phyloP scores from a whole-genome alignment of 2,888 invertebrate species.

The Omphaloscelis lunosa region DNA sequence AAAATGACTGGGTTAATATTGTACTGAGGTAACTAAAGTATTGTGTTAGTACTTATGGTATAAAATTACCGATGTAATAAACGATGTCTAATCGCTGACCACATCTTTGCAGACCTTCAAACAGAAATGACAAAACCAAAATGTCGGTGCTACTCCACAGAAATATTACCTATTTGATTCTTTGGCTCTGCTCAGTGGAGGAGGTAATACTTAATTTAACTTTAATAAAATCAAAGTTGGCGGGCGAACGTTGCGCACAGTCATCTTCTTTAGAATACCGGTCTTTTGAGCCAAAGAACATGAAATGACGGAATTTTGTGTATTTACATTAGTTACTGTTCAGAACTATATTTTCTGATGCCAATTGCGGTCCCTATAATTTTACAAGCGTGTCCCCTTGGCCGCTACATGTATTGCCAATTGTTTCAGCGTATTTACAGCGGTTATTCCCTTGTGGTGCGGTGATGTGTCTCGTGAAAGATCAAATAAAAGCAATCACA shows the following conservation, averaged over 20 bases:
- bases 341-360: slow-evolving; percentile 54
- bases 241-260: neutral
- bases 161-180: slow-evolving; percentile 20
- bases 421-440: slow-evolving; percentile 81
- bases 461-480: slow-evolving; percentile 37
- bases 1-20: slow-evolving; percentile 37
- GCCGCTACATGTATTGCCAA: slow-evolving; percentile 77
- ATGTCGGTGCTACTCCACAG: slow-evolving; percentile 45
- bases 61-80: slow-evolving; percentile 60
- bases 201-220: neutral
- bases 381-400: slow-evolving; percentile 71
- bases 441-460: slow-evolving; percentile 60
- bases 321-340: slow-evolving; percentile 69
- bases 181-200: slow-evolving; percentile 36
- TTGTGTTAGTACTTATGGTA: slow-evolving; percentile 50
- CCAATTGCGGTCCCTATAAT: slow-evolving; percentile 65
- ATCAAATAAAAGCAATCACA: neutral
- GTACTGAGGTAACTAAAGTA: slow-evolving; percentile 32
- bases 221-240: slow-evolving; percentile 14
- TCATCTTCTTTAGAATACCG: neutral
- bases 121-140: slow-evolving; percentile 57
- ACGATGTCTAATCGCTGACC: slow-evolving; percentile 65
- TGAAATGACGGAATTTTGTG: slow-evolving; percentile 57
- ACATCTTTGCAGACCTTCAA: slow-evolving; percentile 63
- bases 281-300: slow-evolving; percentile 47